Base-by-base conservation (phyloP, 2,888 invertebrate genomes). In the Xestia sexstrigata region DNA sequence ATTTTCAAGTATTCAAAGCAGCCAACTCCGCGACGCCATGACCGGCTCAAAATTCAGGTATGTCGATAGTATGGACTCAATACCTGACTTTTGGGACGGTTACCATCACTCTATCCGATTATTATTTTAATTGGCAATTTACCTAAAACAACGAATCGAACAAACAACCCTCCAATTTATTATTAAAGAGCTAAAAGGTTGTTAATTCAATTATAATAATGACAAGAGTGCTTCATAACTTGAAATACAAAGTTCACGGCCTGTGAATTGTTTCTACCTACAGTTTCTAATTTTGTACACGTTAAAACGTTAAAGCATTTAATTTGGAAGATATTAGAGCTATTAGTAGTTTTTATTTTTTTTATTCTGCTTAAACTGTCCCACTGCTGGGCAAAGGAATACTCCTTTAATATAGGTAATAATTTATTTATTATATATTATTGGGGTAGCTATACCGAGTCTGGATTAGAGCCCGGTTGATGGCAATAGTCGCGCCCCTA, bases 121-220 rank as follows among this genome's bases (percentile, higher is more conserved):
- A 82, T 77, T 69, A 70, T 62, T 78, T 79, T 76, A 85, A 81
- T 79, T 69, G 67, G 11, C 81, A 78, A 85, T 86, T 82, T 82
- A 78, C 78, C 80, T 75, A 81, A 84, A 82, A 79, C 74, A 87
- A 76, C 73, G 65, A 74, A 49, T 52, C 67, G n/a, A 17, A 30
- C 3, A 52, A 78, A 78, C 76, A 68, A 69, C 78, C 81, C 76
- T 74, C 47, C 47, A 76, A 70, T 67, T 72, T 55, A 77, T 78
- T 83, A 81, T 76, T 72, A 47, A 71, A 73, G 62, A 74, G 65
- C 73, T 76, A 49, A 76, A 83, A 77, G 72, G 72, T 74, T 58
- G n/a, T 78, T 74, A n/a, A 76, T 79, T 78, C 17, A 69, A 75
- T 79, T 76, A 72, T 60, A 79, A 82, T 49, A 55, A 74, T 47